Percentiles rank a stretch among this genome's conserved stretches.
Conservation (phyloP, 2,888 invertebrate species). For the Xestia rhomboidea region DNA sequence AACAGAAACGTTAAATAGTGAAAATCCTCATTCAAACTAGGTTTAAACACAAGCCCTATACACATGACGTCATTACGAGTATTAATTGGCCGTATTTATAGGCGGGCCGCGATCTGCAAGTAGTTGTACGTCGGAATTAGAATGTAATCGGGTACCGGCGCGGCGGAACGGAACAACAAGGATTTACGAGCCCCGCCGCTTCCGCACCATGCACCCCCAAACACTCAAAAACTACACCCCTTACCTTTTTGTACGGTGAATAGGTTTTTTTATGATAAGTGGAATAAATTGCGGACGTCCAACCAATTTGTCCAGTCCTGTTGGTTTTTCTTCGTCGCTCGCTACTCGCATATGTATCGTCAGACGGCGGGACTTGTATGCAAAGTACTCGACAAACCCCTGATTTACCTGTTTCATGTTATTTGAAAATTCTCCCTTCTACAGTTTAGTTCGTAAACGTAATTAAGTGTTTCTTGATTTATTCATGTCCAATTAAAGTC, state of each 20-base stretch:
- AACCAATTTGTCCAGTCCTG: conserved; percentile 64
- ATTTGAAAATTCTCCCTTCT: conserved; percentile 39
- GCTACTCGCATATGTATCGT: conserved; percentile 51
- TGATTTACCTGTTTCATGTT: conserved; percentile 46
- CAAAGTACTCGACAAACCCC: conserved; percentile 32
- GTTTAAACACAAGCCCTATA: conserved; percentile 22
- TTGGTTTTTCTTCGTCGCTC: conserved; percentile 54
- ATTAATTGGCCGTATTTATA: conserved; percentile 74
- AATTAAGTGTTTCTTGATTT: conserved; percentile 61
- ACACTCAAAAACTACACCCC: conserved; percentile 75
- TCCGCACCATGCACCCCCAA: conserved; percentile 76
- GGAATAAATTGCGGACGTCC: conserved; percentile 64
- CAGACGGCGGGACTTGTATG: conserved; percentile 43
- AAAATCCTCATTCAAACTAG: conserved; percentile 1
- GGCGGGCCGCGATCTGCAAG: conserved; percentile 57
- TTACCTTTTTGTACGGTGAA: conserved; percentile 68
- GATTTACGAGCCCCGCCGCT: conserved; percentile 75
- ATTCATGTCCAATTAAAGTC: conserved; percentile 63
- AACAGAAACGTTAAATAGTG: neutral
- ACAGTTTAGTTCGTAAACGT: conserved; percentile 44
- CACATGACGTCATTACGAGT: conserved; percentile 58
- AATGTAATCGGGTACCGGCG: conserved; percentile 75
- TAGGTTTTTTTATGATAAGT: conserved; percentile 72
- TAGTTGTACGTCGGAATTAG: conserved; percentile 70
- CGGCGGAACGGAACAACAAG: conserved; percentile 72